Conservation (phyloP, 2,113 vertebrate genomes). For the Gopherus evgoodei region DNA sequence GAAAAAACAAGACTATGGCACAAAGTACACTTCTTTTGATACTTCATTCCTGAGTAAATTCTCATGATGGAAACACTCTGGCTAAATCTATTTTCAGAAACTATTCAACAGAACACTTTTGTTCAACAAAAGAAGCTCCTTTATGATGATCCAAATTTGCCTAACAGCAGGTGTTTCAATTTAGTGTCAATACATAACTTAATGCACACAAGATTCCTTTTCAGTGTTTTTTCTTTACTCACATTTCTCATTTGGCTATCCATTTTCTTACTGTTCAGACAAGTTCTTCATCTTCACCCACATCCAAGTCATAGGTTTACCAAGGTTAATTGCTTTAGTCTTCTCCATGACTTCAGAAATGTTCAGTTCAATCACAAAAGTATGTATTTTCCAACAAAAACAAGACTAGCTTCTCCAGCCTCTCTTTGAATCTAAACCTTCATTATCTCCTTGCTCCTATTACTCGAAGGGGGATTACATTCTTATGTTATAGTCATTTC, state of each 20-base stretch:
- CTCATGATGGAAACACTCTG: not conserved
- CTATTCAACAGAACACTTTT: not conserved
- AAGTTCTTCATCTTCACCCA: not conserved
- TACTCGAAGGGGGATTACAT: not conserved
- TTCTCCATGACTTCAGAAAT: slow-evolving; percentile 2
- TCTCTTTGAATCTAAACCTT: not conserved
- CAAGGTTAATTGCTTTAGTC: not conserved
- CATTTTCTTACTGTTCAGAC: not conserved
- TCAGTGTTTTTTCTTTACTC: slow-evolving; percentile 5
- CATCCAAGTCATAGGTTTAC: not conserved
- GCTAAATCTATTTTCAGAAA: not conserved
- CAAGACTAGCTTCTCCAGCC: not conserved
- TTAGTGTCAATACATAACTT: not conserved
- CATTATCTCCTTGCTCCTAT: not conserved
- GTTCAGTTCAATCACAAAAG: not conserved
- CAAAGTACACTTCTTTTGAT: not conserved
- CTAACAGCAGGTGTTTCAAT: not conserved
- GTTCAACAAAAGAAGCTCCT: not conserved
- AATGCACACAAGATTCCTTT: not conserved
- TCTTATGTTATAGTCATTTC: not conserved
- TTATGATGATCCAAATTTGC: not conserved
- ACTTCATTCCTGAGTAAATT: not conserved
- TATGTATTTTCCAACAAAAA: not conserved
- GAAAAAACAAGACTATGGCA: not conserved
- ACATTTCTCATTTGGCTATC: not conserved